A percentile compares a stretch with the other conserved stretches of the same genome.
Conservation (phyloP, 1,140 invertebrate genomes). For the Drosophila sp. region DNA sequence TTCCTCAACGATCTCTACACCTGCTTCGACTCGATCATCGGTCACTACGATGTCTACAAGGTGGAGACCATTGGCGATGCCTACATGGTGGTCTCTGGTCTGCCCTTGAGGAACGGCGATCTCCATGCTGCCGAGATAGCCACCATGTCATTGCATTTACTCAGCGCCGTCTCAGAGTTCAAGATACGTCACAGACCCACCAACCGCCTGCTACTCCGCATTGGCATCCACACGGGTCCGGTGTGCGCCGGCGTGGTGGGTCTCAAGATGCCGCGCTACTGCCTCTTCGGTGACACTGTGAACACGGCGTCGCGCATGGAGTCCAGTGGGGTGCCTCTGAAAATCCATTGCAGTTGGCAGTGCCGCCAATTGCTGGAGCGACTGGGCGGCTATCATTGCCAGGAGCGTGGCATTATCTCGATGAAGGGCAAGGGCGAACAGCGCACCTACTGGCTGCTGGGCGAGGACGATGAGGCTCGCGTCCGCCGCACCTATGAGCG, state of each 20-base stretch:
- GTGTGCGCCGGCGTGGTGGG: constrained; percentile 91
- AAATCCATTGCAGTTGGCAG: constrained; percentile 92
- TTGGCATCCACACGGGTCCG: constrained; percentile 95
- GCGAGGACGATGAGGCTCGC: constrained; percentile 87
- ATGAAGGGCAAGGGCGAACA: constrained; percentile 95
- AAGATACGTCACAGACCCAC: constrained; percentile 93
- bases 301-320: constrained; percentile 98
- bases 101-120: constrained; percentile 91
- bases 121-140: constrained; percentile 96
- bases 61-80: constrained; percentile 96
- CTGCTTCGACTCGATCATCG: constrained; percentile 96
- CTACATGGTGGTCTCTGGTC: constrained; percentile 93
- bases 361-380: constrained; percentile 89
- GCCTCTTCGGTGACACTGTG: constrained; percentile 96
- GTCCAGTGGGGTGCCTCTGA: constrained; percentile 93
- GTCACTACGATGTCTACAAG: constrained; percentile 96
- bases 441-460: constrained; percentile 93
- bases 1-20: constrained; percentile 96
- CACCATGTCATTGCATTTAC: constrained; percentile 94
- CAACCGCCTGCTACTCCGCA: constrained; percentile 92
- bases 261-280: constrained; percentile 97
- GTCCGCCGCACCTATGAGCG: constrained; percentile 84
- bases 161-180: constrained; percentile 92
- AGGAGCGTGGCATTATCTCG: constrained; percentile 90
- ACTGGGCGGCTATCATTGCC: constrained; percentile 89